Conservation (phyloP, 2,888 invertebrate species). For the Eudemis profundana region DNA sequence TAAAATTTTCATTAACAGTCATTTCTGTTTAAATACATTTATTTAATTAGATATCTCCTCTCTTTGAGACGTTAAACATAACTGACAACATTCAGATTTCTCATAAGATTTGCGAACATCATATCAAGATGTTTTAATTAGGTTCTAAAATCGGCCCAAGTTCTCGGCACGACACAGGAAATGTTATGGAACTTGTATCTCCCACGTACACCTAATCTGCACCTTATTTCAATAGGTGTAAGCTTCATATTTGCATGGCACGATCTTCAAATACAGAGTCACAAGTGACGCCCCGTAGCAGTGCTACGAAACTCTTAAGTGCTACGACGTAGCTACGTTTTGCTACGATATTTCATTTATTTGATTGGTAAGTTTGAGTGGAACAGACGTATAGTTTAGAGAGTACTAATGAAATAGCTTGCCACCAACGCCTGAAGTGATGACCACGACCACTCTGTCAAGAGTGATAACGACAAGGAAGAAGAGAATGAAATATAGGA, state of each 20-base stretch:
- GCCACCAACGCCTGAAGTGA: too few species aligned
- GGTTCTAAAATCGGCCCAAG: conserved; percentile 19
- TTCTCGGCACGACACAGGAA: not conserved
- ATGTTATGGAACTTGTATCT: not conserved
- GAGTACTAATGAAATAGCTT: conserved; percentile 15
- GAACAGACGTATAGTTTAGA: not conserved
- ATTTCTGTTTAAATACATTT: not conserved
- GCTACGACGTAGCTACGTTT: conserved; percentile 12
- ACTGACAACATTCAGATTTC: not conserved
- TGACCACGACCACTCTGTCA: too few species aligned
- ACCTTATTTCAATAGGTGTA: not conserved
- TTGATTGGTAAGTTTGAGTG: not conserved
- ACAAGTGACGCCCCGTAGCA: conserved; percentile 10
- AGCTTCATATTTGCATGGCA: not conserved
- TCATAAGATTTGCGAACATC: not conserved
- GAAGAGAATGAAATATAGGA: too few species aligned
- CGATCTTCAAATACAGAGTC: conserved; percentile 6
- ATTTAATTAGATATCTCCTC: not conserved
- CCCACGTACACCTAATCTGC: not conserved
- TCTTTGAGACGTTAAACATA: not conserved
- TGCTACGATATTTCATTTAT: conserved; percentile 19
- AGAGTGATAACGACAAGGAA: too few species aligned
- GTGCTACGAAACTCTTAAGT: conserved; percentile 21
- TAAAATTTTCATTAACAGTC: too few species aligned
- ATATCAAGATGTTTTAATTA: conserved; percentile 23